Conservation (phyloP, 2,113 vertebrate genomes). For the Prinia subflava region DNA sequence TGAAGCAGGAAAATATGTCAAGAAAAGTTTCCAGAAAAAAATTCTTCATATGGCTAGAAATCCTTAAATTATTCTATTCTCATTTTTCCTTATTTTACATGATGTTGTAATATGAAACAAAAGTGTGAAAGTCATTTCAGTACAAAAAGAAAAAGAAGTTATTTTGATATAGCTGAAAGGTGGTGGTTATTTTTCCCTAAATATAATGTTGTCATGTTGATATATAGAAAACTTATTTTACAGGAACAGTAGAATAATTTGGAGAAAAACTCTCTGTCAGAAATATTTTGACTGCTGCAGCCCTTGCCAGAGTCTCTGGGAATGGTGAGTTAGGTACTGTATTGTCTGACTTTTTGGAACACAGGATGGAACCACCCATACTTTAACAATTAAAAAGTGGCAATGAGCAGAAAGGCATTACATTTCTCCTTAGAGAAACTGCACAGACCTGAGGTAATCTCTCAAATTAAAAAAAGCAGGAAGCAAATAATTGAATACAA, state of each 20-base stretch:
- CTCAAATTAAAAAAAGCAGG: background rate
- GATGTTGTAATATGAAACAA: background rate
- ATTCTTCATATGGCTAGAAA: background rate
- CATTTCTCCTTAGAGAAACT: background rate
- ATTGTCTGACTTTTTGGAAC: background rate
- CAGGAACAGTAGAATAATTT: background rate
- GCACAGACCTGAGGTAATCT: background rate
- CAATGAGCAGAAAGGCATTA: background rate
- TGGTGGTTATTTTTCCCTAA: accelerated
- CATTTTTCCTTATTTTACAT: background rate
- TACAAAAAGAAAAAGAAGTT: background rate
- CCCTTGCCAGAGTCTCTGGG: background rate
- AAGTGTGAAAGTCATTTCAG: background rate
- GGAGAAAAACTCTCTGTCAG: background rate
- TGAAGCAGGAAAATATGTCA: background rate
- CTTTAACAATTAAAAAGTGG: background rate
- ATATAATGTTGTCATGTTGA: background rate
- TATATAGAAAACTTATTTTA: background rate
- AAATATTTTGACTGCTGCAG: background rate
- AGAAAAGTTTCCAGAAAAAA: background rate
- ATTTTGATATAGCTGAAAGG: background rate
- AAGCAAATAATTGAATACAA: background rate
- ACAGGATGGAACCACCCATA: background rate
- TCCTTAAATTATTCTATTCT: background rate
- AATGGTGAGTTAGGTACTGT: background rate